A percentile compares a stretch with the other conserved stretches of the same genome.
These are phyloP conservation scores for Trachythela sp. DNA, from an alignment of 64 coral and sea anemone genomes.

Conservation along the genomic window DNA sequence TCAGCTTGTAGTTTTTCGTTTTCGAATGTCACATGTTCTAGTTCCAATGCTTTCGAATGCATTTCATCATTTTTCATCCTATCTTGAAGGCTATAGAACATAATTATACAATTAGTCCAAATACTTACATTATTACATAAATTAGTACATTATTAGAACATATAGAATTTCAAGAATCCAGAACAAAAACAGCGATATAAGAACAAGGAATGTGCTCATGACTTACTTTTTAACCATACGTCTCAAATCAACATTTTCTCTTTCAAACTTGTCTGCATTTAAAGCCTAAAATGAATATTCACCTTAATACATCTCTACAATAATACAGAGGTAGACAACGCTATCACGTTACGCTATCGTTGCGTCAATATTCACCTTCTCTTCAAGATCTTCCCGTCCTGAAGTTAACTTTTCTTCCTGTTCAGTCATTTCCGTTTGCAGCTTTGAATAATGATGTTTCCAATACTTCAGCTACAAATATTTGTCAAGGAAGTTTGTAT, in stretches of 20 bases:
- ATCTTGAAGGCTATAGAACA: neutral
- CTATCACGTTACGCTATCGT: no score
- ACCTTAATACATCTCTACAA: no score
- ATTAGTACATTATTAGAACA: no score
- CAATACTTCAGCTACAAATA: neutral
- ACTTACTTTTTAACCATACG: conserved; percentile 1
- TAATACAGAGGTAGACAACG: no score
- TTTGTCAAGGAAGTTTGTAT: neutral
- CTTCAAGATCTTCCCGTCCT: neutral
- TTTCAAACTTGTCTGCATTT: conserved; percentile 21
- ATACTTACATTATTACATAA: neutral
- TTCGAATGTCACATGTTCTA: neutral
- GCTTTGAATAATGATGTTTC: neutral
- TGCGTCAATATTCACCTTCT: no score
- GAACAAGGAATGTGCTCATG: no score
- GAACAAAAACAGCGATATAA: no score
- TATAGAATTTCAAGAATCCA: no score
- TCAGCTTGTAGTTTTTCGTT: conserved; percentile 24
- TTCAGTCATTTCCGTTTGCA: neutral
- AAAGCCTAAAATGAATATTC: neutral
- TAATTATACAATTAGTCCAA: neutral
- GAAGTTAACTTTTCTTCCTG: conserved; percentile 2
- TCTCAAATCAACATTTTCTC: conserved; percentile 3
- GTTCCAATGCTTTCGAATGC: conserved; percentile 5
- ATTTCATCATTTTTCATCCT: conserved; percentile 16